Conservation (phyloP, 2,888 invertebrate species). For the Nesidiocoris tenuis region DNA sequence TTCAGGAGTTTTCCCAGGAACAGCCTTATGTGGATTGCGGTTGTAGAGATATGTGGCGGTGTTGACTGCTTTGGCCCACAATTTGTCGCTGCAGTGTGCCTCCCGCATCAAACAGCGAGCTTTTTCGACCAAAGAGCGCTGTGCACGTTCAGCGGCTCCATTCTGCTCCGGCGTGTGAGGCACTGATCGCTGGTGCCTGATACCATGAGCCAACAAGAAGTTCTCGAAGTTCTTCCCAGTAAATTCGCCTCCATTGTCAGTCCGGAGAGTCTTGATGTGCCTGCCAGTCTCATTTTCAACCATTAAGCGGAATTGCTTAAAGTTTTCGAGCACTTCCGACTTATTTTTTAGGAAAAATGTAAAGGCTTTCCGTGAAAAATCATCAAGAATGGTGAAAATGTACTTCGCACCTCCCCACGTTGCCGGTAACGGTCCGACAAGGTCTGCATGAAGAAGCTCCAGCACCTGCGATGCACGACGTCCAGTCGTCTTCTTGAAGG, state of each 20-base stretch:
- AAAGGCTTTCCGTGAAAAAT: constrained; percentile 16
- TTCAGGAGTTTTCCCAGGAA: constrained; percentile 14
- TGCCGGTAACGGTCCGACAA: constrained; percentile 23
- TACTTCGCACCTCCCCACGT: constrained; percentile 5
- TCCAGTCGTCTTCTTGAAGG: not conserved
- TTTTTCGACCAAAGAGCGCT: constrained; percentile 2
- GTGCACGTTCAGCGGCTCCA: constrained; percentile 44
- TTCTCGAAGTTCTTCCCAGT: constrained; percentile 5
- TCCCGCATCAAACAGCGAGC: constrained; percentile 4
- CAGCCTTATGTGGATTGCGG: constrained; percentile 5
- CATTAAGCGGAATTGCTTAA: constrained; percentile 1
- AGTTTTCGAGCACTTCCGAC: not conserved
- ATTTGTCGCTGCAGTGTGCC: not conserved
- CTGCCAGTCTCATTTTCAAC: constrained; percentile 20
- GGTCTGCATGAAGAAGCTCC: constrained; percentile 27
- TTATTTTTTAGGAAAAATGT: constrained; percentile 13
- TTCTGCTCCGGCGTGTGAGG: constrained; percentile 46
- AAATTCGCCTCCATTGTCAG: constrained; percentile 23
- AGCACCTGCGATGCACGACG: not conserved
- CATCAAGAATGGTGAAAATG: constrained; percentile 27
- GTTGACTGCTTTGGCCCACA: constrained; percentile 19
- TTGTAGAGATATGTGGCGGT: constrained; percentile 22
- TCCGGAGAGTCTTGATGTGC: constrained; percentile 20
- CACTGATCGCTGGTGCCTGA: constrained; percentile 44
- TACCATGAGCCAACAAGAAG: constrained; percentile 33